Percentiles rank a stretch among this genome's conserved stretches.
Conservation (phyloP, 2,797 vertebrate genomes). For the Chromobotia macracanthus region DNA sequence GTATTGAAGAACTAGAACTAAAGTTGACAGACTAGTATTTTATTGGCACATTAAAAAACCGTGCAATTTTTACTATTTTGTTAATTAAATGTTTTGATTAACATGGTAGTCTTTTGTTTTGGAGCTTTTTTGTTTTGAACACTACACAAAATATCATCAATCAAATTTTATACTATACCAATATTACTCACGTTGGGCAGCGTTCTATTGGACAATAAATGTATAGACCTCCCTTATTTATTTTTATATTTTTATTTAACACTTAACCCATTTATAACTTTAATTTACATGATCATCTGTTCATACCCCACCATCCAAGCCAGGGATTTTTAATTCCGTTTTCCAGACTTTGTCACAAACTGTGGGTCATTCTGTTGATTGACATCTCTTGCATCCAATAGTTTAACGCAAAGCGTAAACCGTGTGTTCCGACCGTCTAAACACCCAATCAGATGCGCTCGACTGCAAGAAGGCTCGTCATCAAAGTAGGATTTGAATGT, state of each 20-base stretch:
- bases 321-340: slow-evolving; percentile 43
- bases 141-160: too few relatives aligned
- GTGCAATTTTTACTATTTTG: neutral
- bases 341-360: slow-evolving; percentile 61
- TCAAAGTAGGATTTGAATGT: slow-evolving; percentile 71
- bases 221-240: neutral
- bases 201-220: neutral
- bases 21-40: neutral
- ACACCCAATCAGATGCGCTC: slow-evolving; percentile 64
- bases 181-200: neutral
- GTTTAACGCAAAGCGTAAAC: slow-evolving; percentile 47
- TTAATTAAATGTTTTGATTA: slow-evolving; percentile 3
- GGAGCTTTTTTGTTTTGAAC: neutral
- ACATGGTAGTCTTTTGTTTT: neutral
- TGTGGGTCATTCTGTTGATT: slow-evolving; percentile 57
- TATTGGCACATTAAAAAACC: neutral
- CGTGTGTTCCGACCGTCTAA: slow-evolving; percentile 40
- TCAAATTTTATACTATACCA: too few relatives aligned
- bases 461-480: slow-evolving; percentile 66
- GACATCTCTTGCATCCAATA: slow-evolving; percentile 67
- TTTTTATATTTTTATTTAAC: neutral
- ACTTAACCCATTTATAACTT: neutral
- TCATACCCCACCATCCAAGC: neutral
- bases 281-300: neutral
- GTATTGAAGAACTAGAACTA: neutral